Conservation (phyloP, 1,140 invertebrate species). For the Periplaneta americana region DNA sequence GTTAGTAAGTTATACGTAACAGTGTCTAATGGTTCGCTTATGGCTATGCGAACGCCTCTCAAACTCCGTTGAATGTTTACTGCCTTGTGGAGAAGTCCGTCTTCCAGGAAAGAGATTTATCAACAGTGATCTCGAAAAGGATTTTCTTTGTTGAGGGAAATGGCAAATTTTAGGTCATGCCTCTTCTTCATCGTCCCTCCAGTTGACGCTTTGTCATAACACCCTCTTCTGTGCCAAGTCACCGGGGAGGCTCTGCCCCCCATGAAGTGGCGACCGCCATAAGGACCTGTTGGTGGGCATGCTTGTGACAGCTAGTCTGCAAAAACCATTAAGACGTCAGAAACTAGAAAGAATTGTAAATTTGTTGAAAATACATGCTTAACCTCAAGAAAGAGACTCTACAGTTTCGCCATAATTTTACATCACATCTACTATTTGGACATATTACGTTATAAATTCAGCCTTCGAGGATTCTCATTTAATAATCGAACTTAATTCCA, state of each 20-base stretch:
- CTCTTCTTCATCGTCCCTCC: not conserved
- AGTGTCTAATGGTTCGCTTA: no score
- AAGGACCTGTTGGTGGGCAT: not conserved
- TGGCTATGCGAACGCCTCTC: no score
- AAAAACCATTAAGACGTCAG: not conserved
- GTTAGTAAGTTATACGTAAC: no score
- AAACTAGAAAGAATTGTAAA: not conserved
- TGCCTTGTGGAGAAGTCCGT: no score
- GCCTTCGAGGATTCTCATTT: no score
- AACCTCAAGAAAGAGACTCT: not conserved
- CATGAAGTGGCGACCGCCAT: not conserved
- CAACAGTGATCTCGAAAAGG: no score
- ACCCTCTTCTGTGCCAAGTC: not conserved
- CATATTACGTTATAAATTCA: no score
- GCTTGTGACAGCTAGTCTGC: not conserved
- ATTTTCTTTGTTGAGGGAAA: no score
- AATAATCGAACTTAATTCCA: no score
- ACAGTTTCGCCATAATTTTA: not conserved
- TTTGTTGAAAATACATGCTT: not conserved
- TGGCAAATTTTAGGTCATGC: not conserved
- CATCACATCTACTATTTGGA: no score
- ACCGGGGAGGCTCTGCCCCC: not conserved
- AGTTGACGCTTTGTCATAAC: not conserved
- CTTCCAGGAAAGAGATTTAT: no score
- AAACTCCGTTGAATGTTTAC: no score